A percentile compares a stretch with the other conserved stretches of the same genome.
These are phyloP conservation scores for Typhlomys cinereus DNA, from an alignment of 2,113 vertebrate genomes.

Conservation along the genomic window DNA sequence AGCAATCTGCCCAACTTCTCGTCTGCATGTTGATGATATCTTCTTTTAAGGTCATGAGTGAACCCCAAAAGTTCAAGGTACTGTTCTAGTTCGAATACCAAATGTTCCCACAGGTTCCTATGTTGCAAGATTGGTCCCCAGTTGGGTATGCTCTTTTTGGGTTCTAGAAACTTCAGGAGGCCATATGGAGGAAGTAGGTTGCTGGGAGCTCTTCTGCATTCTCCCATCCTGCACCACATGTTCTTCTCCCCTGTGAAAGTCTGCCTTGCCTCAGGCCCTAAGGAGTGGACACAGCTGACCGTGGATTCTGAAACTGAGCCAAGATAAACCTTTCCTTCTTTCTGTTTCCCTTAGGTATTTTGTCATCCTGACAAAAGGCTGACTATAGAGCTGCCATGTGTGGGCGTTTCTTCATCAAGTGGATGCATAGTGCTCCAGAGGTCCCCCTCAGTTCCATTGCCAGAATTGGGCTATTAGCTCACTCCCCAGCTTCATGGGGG, in stretches of 20 bases:
- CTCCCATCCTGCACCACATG: background rate
- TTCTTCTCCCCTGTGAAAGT: background rate
- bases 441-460: background rate
- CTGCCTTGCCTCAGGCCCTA: background rate
- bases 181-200: background rate
- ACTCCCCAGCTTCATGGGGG: background rate
- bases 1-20: too few species aligned
- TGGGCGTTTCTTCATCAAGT: background rate
- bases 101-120: background rate
- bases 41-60: background rate
- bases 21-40: background rate
- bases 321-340: background rate
- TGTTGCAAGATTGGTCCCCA: background rate
- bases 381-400: background rate
- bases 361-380: background rate
- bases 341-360: background rate
- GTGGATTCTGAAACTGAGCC: background rate
- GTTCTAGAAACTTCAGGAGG: background rate
- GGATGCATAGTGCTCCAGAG: background rate
- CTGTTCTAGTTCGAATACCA: background rate
- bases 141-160: background rate
- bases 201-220: background rate
- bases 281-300: background rate
- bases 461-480: background rate
- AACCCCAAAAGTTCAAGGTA: background rate